phyloP scores from a whole-genome alignment of 2,797 vertebrate genomes.

The Vespertilio murinus region DNA sequence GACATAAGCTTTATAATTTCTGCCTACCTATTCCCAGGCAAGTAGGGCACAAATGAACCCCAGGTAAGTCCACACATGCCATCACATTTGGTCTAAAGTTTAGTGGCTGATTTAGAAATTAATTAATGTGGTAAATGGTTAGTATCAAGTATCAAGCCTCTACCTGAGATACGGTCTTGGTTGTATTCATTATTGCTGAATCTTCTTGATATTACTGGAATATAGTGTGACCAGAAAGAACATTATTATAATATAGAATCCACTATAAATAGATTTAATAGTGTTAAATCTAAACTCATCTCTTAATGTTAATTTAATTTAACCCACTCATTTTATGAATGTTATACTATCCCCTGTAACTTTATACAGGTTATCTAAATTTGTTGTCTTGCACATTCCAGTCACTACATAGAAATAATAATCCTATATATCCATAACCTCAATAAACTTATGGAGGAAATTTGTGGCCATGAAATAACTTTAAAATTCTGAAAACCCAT shows the following conservation, averaged over 20 bases:
- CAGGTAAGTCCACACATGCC: no score
- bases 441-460: background rate
- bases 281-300: background rate
- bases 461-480: background rate
- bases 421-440: background rate
- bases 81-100: background rate
- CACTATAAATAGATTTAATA: no score
- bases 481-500: conserved; percentile 19
- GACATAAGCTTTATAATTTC: background rate
- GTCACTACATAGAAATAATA: background rate
- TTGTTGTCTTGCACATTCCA: background rate
- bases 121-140: background rate
- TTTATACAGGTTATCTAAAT: background rate
- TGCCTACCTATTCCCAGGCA: background rate
- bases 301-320: background rate
- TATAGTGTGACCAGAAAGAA: background rate
- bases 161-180: background rate
- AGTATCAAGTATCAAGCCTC: background rate
- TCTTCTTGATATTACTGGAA: background rate
- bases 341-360: background rate
- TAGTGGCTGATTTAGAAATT: background rate
- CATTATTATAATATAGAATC: background rate
- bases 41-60: background rate
- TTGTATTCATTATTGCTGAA: background rate
- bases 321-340: background rate